Base-by-base conservation (phyloP, 1,140 invertebrate species). In the Aphelinus atriplicis region DNA sequence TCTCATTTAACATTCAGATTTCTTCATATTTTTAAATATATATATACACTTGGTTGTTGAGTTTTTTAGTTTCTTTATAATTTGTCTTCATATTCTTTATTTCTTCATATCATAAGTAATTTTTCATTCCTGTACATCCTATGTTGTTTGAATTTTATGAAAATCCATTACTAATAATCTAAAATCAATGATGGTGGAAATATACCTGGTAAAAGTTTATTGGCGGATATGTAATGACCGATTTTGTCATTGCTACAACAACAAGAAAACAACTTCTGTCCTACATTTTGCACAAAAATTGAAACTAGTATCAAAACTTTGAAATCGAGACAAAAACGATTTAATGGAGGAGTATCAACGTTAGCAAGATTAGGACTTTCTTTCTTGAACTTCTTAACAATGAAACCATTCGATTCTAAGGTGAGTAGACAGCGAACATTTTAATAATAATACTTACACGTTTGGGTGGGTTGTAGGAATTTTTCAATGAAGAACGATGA, bases 341-440 rank as follows among this genome's bases (percentile, higher is more conserved):
- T 84, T 81, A 82, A 80, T 74, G 85, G 82, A 87, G 87, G 81
- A 86, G 86, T 83, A 72, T 82, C 86, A 81, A 77, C 85, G 82
- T 73, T 87, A 81, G 84, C 86, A 86, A 87, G 85, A 87, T 79
- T 81, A 84, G 84, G 78, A 78, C 81, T 85, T 84, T 84, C 83
- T 84, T 84, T 83, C 82, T 86, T 85, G 82, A 87, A 81, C 81
- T 83, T 80, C 84, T 86, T 85, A 77, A 80, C 83, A 85, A 81
- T 83, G 83, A 86, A 26, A 82, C 80, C 81, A 78, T 46, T 67
- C 56, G 45, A 72, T 84, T 77, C 73, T 71, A 77, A 87, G 85
- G 85, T 86, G 85, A 86, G 85, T 86, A 86, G 81, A 83, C 74
- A 78, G 83, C 83, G 84, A 84, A 84, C 86, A 81, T 84, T 75